A percentile compares a stretch with the other conserved stretches of the same genome.
phyloP scores from a whole-genome alignment of 2,888 invertebrate genomes.

The Drosophila kokeensis region DNA sequence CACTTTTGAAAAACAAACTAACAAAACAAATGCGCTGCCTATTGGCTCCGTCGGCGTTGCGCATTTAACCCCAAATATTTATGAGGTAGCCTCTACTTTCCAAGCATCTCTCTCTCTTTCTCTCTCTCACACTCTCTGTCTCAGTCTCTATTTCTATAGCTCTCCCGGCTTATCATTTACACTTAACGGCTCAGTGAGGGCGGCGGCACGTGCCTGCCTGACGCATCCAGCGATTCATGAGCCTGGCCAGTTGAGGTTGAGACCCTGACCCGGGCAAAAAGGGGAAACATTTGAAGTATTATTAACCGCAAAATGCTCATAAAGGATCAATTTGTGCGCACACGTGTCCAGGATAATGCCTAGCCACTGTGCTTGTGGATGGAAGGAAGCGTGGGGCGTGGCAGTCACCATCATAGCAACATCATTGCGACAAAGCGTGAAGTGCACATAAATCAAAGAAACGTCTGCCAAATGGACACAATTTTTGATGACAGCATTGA shows the following conservation, averaged over 20 bases:
- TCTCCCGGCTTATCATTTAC: slow-evolving; percentile 76
- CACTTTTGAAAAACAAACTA: slow-evolving; percentile 41
- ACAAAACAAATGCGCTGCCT: slow-evolving; percentile 42
- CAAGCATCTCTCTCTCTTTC: slow-evolving; percentile 15
- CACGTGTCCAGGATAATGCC: slow-evolving; percentile 76
- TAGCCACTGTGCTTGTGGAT: slow-evolving; percentile 10
- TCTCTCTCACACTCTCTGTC: background rate
- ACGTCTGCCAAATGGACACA: slow-evolving; percentile 62
- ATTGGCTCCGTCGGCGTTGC: slow-evolving; percentile 38
- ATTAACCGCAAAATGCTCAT: slow-evolving; percentile 82
- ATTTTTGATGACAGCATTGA: slow-evolving; percentile 28
- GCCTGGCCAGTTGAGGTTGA: slow-evolving; percentile 13
- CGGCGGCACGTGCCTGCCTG: slow-evolving; percentile 73
- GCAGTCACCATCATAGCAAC: slow-evolving; percentile 18
- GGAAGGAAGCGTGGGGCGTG: slow-evolving; percentile 20
- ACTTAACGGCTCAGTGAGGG: slow-evolving; percentile 78
- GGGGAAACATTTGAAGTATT: slow-evolving; percentile 52
- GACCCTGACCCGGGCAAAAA: slow-evolving; percentile 1
- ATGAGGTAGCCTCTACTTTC: background rate
- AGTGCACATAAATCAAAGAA: slow-evolving; percentile 72
- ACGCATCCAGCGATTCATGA: slow-evolving; percentile 50
- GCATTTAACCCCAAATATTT: slow-evolving; percentile 50
- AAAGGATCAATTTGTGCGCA: slow-evolving; percentile 80
- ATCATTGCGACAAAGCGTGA: slow-evolving; percentile 63
- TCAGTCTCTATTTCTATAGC: background rate